Base-by-base conservation (phyloP, 2,888 invertebrate species). In the Pristionchus arcanus region DNA sequence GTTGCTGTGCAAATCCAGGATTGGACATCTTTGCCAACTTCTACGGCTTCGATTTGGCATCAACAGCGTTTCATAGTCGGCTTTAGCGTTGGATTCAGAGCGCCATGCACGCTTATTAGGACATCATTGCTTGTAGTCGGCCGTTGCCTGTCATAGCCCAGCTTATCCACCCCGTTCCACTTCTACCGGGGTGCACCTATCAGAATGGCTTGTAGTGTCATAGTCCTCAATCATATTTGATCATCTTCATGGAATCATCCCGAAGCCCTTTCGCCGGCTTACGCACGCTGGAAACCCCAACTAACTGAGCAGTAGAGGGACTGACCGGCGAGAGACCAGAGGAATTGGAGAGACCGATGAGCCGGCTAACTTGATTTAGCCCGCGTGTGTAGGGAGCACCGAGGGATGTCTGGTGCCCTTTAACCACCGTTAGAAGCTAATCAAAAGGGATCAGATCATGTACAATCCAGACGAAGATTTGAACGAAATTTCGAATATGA, bases 331-430 rank as follows among this genome's bases (percentile, higher is more conserved):
- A 3, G 42, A 49, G 42, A 49, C 0, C 42, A 49, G 0, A 13
- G 42, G 1, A 42, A 49, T 11, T 49, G 42, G 42, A 49, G 42
- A 49, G 42, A 49, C 11, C 42, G 42, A 9, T 49, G 42, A 49
- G 4, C 42, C 42, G 42, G 9, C 42, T 49, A 49, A 49, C 42
- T 49, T 7, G 42, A 49, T 49, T 49, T 49, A 42, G 42, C 42
- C 63, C 25, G 63, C 63, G 16, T 7, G 74, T 37, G 74, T 74
- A 74, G 74, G 37, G 34, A 74, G 68, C 68, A 68, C 2, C 37
- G 34, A 31, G 25, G 1, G 37, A 74, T 74, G 74, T 74, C 74
- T 74, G 74, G 74, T 37, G 74, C 74, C 34, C 74, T 74, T 74
- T 74, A 74, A 5, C 28, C 31, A 11, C 13, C 13, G 15, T 34